A percentile compares a stretch with the other conserved stretches of the same genome.
These are phyloP conservation scores for Nymphalis urticae DNA, from an alignment of 2,888 invertebrate species.

Conservation along the genomic window DNA sequence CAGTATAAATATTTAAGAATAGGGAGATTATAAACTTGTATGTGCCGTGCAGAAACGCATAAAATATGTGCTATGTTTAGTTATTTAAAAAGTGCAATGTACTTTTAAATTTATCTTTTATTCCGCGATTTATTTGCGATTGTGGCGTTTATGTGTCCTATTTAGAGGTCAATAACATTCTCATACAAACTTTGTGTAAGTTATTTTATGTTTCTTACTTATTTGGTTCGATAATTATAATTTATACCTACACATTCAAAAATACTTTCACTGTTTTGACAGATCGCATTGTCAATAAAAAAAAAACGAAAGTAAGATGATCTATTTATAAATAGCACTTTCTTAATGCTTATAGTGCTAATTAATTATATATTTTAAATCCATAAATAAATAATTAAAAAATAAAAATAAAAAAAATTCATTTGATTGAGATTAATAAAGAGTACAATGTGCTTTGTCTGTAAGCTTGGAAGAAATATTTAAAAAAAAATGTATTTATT, in stretches of 20 bases:
- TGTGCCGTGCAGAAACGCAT: neutral
- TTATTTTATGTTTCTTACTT: conserved; percentile 27
- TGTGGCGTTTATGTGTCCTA: conserved; percentile 53
- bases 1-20: conserved; percentile 4
- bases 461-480: neutral
- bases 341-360: too few species aligned
- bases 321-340: too few species aligned
- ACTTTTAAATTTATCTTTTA: conserved; percentile 29
- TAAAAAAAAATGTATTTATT: neutral
- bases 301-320: conserved; percentile 32
- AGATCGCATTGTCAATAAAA: conserved; percentile 19
- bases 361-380: neutral
- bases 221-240: neutral
- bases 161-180: conserved; percentile 61
- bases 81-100: neutral
- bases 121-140: conserved; percentile 37
- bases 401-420: neutral
- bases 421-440: too few species aligned
- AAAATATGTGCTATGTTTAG: neutral
- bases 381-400: neutral
- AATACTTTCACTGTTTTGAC: conserved; percentile 26
- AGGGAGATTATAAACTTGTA: conserved; percentile 5
- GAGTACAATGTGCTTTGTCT: neutral
- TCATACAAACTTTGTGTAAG: conserved; percentile 43
- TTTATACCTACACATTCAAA: neutral